Base-by-base conservation (phyloP, 1,140 invertebrate genomes). In the Papilio xuthus region DNA sequence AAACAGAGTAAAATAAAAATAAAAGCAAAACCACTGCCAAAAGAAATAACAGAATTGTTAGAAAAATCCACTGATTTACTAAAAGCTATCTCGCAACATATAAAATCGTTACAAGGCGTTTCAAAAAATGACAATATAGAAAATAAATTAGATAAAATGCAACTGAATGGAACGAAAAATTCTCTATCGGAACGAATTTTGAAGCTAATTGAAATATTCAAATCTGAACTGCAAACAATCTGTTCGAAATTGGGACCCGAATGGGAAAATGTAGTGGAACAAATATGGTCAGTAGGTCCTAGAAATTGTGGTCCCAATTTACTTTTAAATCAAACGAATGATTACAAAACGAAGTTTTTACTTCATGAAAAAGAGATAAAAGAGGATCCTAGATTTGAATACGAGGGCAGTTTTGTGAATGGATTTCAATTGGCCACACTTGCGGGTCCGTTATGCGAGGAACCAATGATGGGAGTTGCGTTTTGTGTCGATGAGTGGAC, bases 381-480 rank as follows among this genome's bases (percentile, higher is more conserved):
- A 70, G 90, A 94, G 80, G 95, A 95, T 89, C 83, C 91, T 0
- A 93, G 95, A 23, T 90, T 93, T 83, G 95, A 95, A 86, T 97
- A 96, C 87, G 96, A 97, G 85, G 96, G 95, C 88, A 97, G 96
- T 92, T 96, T 99, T 88, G 95, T 99, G 2, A 98, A 97, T 94
- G 99, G 99, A 2, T 99, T 99, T 92, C 98, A 99, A 95, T 90
- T 99, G 86, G 98, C 98, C 0, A 97, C 97, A 2, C 91, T 97
- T 18, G 96, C 97, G 69, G 99, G 99, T 6, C 98, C 98, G 6
- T 89, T 99, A 23, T 99, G 99, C 94, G 98, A 99, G 90, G 99
- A 99, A 88, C 98, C 98, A 20, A 97, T 99, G 97, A 97, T 97
- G 95, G 98, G 98, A 1, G 97, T 99, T 0, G 97, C 96, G 78